Conservation (phyloP, 2,888 invertebrate species). For the Holacanthella duospinosa region DNA sequence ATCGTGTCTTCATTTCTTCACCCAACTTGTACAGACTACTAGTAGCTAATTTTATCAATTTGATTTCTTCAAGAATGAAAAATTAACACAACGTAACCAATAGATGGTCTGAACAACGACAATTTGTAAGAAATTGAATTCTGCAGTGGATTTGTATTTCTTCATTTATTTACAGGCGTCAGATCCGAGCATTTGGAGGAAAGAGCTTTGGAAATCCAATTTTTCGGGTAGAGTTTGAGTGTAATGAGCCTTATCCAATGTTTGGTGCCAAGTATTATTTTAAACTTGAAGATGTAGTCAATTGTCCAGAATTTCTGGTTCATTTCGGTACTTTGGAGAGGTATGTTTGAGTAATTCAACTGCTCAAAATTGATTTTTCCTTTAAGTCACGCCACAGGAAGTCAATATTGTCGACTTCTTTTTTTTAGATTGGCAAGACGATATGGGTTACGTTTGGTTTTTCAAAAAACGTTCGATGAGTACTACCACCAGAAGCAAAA, state of each 20-base stretch:
- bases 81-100: too few species aligned
- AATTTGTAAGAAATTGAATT: not conserved
- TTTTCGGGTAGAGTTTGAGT: constrained; percentile 60
- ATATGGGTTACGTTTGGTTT: constrained; percentile 45
- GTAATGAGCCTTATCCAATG: constrained; percentile 54
- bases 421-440: constrained; percentile 45
- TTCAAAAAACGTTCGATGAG: constrained; percentile 56
- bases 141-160: constrained; percentile 2
- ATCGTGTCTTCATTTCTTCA: too few species aligned
- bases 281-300: constrained; percentile 86
- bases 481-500: constrained; percentile 58
- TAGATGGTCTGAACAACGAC: too few species aligned
- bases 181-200: constrained; percentile 18
- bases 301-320: constrained; percentile 97
- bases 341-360: constrained; percentile 54
- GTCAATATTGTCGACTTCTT: too few species aligned
- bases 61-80: too few species aligned
- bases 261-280: constrained; percentile 97
- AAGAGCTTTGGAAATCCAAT: constrained; percentile 64
- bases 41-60: too few species aligned
- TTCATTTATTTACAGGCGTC: constrained; percentile 17
- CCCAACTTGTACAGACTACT: not conserved
- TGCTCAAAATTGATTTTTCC: not conserved
- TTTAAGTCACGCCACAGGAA: not conserved
- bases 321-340: constrained; percentile 74